Percentiles rank a stretch among this genome's conserved stretches.
These are phyloP conservation scores for Struthidea cinerea DNA, from an alignment of 2,113 vertebrate genomes.

Conservation along the genomic window DNA sequence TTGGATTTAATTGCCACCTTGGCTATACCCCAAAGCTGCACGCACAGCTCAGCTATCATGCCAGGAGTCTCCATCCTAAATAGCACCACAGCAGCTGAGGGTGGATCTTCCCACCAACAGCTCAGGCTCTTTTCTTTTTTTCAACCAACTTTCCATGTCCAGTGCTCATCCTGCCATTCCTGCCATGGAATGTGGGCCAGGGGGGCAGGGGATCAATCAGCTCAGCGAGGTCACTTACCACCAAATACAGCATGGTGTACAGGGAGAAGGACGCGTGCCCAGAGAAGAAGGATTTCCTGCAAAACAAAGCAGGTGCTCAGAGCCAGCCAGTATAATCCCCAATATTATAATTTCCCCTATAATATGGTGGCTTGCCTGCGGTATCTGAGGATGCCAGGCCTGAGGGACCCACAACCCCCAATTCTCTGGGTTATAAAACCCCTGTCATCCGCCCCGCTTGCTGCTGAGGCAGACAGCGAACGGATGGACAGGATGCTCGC, in stretches of 20 bases:
- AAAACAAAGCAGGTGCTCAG: constrained; percentile 64
- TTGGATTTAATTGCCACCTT: background rate
- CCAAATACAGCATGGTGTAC: constrained; percentile 96
- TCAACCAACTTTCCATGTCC: fast-evolving
- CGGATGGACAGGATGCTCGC: constrained; percentile 18
- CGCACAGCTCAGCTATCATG: background rate
- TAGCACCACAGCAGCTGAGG: background rate
- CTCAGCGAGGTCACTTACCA: constrained; percentile 81
- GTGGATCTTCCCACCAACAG: background rate
- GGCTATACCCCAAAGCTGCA: background rate
- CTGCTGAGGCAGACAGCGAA: background rate
- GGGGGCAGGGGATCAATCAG: background rate
- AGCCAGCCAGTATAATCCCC: background rate
- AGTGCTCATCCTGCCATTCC: fast-evolving
- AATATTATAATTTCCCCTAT: fast-evolving
- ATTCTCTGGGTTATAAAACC: background rate
- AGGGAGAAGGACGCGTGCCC: constrained; percentile 98
- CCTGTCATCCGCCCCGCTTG: background rate
- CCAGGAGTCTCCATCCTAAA: background rate
- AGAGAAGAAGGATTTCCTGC: constrained; percentile 98
- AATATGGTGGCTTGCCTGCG: fast-evolving
- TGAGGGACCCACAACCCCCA: background rate
- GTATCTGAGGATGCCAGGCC: background rate
- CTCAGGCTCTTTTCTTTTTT: background rate
- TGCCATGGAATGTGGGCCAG: background rate